Percentiles rank a stretch among this genome's conserved stretches.
phyloP scores from a whole-genome alignment of 2,113 vertebrate species.

The Pelvicachromis taeniatus region DNA sequence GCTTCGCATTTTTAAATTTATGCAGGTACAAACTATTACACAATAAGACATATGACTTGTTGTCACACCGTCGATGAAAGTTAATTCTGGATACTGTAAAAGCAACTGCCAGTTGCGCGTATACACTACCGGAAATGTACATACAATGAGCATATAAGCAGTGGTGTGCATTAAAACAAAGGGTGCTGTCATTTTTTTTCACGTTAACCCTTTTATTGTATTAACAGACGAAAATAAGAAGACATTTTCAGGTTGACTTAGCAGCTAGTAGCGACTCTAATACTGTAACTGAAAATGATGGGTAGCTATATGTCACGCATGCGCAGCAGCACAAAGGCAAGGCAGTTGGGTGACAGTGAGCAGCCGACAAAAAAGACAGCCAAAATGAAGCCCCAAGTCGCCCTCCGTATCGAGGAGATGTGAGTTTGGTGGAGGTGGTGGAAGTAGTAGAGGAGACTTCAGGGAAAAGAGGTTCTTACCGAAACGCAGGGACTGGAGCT shows the following conservation, averaged over 20 bases:
- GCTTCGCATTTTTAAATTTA: neutral
- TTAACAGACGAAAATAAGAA: neutral
- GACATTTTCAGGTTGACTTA: neutral
- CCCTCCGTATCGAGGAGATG: neutral
- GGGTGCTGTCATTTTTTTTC: neutral
- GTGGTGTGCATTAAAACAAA: neutral
- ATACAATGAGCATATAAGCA: neutral
- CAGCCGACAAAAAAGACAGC: conserved; percentile 38
- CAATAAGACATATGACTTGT: neutral
- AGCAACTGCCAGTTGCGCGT: neutral
- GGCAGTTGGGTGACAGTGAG: conserved; percentile 67
- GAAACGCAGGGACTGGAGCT: conserved; percentile 93
- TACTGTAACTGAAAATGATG: conserved; percentile 32
- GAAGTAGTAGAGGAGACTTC: neutral
- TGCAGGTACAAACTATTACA: neutral
- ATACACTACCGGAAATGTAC: conserved; percentile 9
- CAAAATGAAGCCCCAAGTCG: conserved; percentile 39
- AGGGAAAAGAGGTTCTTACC: conserved; percentile 73
- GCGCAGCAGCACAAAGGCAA: conserved; percentile 64
- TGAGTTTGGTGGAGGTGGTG: neutral
- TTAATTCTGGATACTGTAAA: neutral
- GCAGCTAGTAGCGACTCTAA: neutral
- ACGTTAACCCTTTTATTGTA: neutral
- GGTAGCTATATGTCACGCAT: conserved; percentile 45
- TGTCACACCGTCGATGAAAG: neutral